These are phyloP conservation scores for Thymelicus acteon DNA, from an alignment of 2,888 invertebrate genomes.

Conservation along the genomic window DNA sequence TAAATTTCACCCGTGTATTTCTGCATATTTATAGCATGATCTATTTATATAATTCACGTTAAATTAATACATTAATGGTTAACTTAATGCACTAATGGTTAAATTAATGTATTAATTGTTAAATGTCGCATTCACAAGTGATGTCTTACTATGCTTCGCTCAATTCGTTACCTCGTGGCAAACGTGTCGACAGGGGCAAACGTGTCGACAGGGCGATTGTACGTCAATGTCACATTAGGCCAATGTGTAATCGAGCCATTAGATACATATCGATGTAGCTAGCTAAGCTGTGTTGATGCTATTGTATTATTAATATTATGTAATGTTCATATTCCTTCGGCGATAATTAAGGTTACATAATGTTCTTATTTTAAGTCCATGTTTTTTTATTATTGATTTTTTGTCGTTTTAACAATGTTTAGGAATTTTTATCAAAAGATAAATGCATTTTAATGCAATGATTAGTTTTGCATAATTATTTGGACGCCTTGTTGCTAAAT, in stretches of 20 bases:
- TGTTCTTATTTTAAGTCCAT: slow-evolving; percentile 13
- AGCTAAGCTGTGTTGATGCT: slow-evolving; percentile 31
- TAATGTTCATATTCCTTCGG: slow-evolving; percentile 26
- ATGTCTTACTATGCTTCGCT: slow-evolving; percentile 13
- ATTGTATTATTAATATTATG: slow-evolving; percentile 17
- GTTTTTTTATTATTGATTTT: slow-evolving; percentile 5
- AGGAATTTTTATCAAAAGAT: not conserved
- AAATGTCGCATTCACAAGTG: not conserved
- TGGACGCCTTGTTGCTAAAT: not conserved
- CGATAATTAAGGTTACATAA: slow-evolving; percentile 17
- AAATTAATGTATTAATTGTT: not conserved
- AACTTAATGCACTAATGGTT: not conserved
- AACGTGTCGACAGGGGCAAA: not conserved
- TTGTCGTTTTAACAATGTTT: not conserved
- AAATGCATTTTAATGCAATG: slow-evolving; percentile 8
- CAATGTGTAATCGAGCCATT: slow-evolving; percentile 37
- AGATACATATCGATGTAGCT: slow-evolving; percentile 46
- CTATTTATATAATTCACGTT: not conserved
- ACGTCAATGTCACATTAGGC: slow-evolving; percentile 1
- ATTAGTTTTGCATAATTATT: not conserved
- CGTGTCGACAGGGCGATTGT: not conserved
- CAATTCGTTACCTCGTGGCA: slow-evolving; percentile 4
- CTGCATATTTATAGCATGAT: too few species aligned
- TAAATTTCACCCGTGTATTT: too few species aligned
- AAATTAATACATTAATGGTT: not conserved